Evolutionary conservation across 2,888 invertebrate species (phyloP).

Genomic region (Tethea ocularis): DNA sequence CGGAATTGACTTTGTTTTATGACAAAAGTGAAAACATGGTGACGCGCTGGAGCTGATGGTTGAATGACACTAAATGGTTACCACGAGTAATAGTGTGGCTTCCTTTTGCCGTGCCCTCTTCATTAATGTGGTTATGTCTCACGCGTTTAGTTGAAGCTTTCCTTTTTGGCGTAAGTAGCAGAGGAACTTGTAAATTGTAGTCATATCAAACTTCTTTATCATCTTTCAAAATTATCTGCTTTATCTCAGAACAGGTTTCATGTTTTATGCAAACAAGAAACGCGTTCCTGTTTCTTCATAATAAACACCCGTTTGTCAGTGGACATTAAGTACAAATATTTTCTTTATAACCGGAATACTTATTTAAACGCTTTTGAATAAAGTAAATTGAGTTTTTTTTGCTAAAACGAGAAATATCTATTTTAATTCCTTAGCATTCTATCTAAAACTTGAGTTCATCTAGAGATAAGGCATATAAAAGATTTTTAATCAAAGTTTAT

Average conservation of each 20-base stretch:
- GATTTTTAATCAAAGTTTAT: not conserved
- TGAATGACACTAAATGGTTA: slow-evolving; percentile 50
- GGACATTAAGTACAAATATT: slow-evolving; percentile 6
- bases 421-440: not conserved
- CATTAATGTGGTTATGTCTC: slow-evolving; percentile 8
- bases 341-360: not conserved
- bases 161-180: not conserved
- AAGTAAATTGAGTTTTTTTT: not conserved
- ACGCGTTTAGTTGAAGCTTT: not conserved
- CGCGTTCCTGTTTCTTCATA: not conserved
- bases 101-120: slow-evolving; percentile 34
- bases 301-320: not conserved
- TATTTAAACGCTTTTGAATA: not conserved
- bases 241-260: not conserved
- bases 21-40: slow-evolving; percentile 74
- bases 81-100: slow-evolving; percentile 38
- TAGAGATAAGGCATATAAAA: not conserved
- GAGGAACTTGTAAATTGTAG: not conserved
- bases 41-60: slow-evolving; percentile 44
- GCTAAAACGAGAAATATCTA: not conserved
- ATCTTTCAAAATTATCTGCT: not conserved
- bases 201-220: not conserved
- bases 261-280: not conserved
- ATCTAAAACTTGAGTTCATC: not conserved
- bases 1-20: slow-evolving; percentile 64